Base-by-base conservation (phyloP, 1,140 invertebrate species). In the Heliconius congener region DNA sequence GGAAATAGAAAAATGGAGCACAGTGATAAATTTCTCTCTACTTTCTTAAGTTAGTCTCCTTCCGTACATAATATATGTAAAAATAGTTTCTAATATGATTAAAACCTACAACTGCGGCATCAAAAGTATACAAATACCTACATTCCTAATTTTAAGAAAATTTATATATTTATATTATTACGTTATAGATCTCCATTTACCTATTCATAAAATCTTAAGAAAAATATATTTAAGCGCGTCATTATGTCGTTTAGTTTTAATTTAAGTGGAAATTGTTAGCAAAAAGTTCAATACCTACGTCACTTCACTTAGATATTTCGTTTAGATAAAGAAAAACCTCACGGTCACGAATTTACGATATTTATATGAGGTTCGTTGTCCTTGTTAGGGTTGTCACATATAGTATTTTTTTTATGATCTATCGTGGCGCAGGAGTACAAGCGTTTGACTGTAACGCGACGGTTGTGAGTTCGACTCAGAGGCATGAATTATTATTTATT, bases 291-390 rank as follows among this genome's bases (percentile, higher is more conserved):
- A 66, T 66, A 66, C 60, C 60, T 27, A 66, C 13, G 3, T 5
- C 6, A 27, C 4, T 66, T 27, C 16, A 66, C 60, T 66, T 27
- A 66, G 60, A 66, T 66, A 27, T 66, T 57, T 75, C 34, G 5
- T 4, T 74, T 6, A 8, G 27, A 52, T 46, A 74, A 74, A 30
- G 73, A 30, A 34, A 60, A 60, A 57, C 39, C 30, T 76, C 60
- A 46, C 6, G 74, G 74, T 70, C 57, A 76, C 23, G 27, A 52
- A 50, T 74, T 37, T 27, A 66, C 60, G 46, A 30, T 74, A 34
- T 74, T 74, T 42, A 30, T 30, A 60, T 16, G 19, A 66, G 37
- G 74, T 66, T 76, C 74, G 73, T 75, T 39, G 74, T 55, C 46
- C 66, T 81, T 30, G 60, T 30, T 66, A 66, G 60, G 60, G 60